Evolutionary conservation across 2,797 vertebrate genomes (phyloP), one percentile per base, ranked within the genome.

Genomic region (Smutsia gigantea): DNA sequence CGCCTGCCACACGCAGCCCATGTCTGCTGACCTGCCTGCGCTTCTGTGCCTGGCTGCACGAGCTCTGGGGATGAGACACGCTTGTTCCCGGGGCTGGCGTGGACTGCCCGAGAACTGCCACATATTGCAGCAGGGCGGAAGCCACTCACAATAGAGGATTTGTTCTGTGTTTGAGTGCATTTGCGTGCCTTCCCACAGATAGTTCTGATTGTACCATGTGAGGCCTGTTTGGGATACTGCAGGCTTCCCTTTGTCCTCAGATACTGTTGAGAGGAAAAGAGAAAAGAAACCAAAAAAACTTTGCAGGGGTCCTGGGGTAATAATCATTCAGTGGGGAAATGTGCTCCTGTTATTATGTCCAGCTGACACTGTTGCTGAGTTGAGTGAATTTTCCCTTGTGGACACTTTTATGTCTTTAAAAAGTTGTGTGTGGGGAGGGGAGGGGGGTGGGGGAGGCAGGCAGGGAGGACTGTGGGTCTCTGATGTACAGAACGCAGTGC

Each of bases 191-290:
- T 87, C 66, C 25, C 61, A 23, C 59, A 57, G 42, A 86, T 2
- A 7, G 0, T n/a, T n/a, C 57, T 49, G 6, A 5, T 66, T 83
- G 42, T 29, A 39, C 69, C 29, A 4, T 0, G 18, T 0, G 49
- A 68, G 69, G 66, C 31, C 49, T 9, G 11, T 53, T 75, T 79
- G 17, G 4, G 34, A 12, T 11, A 7, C 55, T 31, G 29, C 31
- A 39, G 66, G 95, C 55, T 82, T 91, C 71, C 92, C 86, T 94
- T 93, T 96, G 94, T 96, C 81, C 84, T 94, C 87, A 53, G 85
- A 83, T 7, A 15, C 72, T 72, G 12, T 23, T 7, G 81, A 55
- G 63, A 82, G 81, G 42, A 18, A 89, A 34, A 59, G 51, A 29
- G 2, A 4, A 46, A 12, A 25, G 21, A 34, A 34, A 39, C 5